These are phyloP conservation scores for Osmerus mordax DNA, from an alignment of 2,113 vertebrate species.

Conservation along the genomic window DNA sequence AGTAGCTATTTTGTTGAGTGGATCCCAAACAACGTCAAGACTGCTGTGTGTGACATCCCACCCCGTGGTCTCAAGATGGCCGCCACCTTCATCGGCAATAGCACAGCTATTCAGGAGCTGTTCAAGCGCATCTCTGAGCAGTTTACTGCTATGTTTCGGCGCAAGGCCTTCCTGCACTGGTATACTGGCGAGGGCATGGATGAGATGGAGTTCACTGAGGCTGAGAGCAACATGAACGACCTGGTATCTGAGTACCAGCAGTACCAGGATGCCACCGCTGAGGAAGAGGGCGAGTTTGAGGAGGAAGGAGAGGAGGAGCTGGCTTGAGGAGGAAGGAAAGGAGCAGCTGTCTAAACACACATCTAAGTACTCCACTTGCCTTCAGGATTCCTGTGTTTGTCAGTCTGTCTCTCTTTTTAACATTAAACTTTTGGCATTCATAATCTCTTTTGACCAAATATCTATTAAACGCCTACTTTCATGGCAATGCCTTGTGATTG, in stretches of 20 bases:
- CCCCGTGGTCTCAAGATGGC: too few relatives aligned
- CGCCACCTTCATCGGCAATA: too few relatives aligned
- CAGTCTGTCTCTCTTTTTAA: neutral
- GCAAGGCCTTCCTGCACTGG: too few relatives aligned
- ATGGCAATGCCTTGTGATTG: neutral
- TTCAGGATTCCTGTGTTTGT: neutral
- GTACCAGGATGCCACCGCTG: constrained; percentile 85
- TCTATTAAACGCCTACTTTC: constrained; percentile 26
- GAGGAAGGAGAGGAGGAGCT: constrained; percentile 80
- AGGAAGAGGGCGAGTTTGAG: constrained; percentile 87
- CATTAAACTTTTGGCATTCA: neutral
- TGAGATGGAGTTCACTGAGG: constrained; percentile 69
- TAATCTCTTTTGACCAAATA: neutral
- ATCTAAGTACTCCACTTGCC: neutral
- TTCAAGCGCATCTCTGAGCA: too few relatives aligned
- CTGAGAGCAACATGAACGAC: constrained; percentile 81
- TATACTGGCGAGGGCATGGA: too few relatives aligned
- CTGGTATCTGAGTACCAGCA: constrained; percentile 86
- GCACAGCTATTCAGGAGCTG: too few relatives aligned
- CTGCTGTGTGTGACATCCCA: too few relatives aligned
- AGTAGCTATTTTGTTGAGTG: too few relatives aligned
- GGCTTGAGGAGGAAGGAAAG: neutral
- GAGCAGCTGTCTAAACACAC: too few relatives aligned
- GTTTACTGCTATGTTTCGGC: too few relatives aligned
- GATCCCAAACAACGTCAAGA: too few relatives aligned